These are phyloP conservation scores for Chloropsis cyanopogon DNA, from an alignment of 2,113 vertebrate species.

Conservation along the genomic window DNA sequence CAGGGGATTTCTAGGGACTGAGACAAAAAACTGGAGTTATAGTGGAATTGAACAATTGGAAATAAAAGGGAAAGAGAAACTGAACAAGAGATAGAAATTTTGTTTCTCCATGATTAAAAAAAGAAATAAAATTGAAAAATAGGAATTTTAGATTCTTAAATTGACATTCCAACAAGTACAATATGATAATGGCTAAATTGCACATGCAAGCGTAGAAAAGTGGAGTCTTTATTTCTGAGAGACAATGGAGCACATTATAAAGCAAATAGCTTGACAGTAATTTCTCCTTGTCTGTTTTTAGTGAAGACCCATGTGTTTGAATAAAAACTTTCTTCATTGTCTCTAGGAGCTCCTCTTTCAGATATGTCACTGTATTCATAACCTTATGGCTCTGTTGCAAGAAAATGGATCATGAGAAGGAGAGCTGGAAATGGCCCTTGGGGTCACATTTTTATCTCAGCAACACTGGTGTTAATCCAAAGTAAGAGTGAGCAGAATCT, in stretches of 20 bases:
- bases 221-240: slow-evolving; percentile 44
- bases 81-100: neutral
- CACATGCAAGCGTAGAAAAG: neutral
- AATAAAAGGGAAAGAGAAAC: neutral
- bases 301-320: slow-evolving; percentile 4
- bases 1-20: neutral
- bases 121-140: neutral
- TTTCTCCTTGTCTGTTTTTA: slow-evolving; percentile 46
- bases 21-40: neutral
- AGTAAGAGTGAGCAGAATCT: neutral
- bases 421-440: neutral
- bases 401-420: neutral
- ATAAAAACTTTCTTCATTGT: slow-evolving; percentile 36
- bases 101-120: neutral
- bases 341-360: neutral
- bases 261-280: slow-evolving; percentile 43
- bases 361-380: neutral
- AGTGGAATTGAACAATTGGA: neutral
- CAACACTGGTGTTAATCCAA: neutral
- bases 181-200: slow-evolving; percentile 39
- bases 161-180: neutral
- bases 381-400: neutral
- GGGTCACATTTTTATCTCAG: neutral
- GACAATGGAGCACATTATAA: slow-evolving; percentile 44
- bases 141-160: slow-evolving; percentile 6